Evolutionary conservation across 2,797 vertebrate genomes (phyloP).

Genomic region (Chelon auratus): DNA sequence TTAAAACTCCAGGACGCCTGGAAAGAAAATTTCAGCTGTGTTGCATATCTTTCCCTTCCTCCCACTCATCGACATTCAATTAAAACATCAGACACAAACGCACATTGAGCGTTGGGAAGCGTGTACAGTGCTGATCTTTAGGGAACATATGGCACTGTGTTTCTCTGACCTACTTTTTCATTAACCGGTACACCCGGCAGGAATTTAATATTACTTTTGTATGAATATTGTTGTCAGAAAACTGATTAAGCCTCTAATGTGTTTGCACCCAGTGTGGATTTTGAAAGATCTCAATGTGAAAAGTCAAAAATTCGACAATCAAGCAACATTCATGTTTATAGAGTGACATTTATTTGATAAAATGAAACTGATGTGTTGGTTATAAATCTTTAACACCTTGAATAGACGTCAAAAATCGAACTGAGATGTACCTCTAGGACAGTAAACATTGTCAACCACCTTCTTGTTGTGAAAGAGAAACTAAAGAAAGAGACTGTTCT

Average conservation of each 20-base stretch:
- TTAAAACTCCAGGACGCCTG: constrained; percentile 52
- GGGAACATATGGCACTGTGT: constrained; percentile 59
- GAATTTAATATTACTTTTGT: constrained; percentile 54
- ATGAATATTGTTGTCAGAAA: constrained; percentile 31
- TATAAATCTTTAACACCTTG: neutral
- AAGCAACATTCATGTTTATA: no score
- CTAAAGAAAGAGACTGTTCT: neutral
- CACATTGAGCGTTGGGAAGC: constrained; percentile 28
- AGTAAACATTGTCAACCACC: constrained; percentile 8
- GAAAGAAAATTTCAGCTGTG: constrained; percentile 57
- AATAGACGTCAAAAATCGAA: no score
- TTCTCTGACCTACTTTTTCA: constrained; percentile 76
- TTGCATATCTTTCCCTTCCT: constrained; percentile 48
- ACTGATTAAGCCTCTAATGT: constrained; percentile 51
- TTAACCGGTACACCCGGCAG: constrained; percentile 58
- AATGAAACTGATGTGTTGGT: neutral
- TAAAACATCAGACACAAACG: constrained; percentile 69
- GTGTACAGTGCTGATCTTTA: constrained; percentile 51
- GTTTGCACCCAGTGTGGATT: constrained; percentile 40
- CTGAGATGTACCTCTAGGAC: neutral
- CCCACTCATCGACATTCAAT: constrained; percentile 75
- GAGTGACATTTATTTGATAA: no score
- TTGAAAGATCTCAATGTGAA: neutral
- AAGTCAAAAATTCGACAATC: no score
- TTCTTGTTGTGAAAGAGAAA: constrained; percentile 9